These are phyloP conservation scores for Spodoptera littoralis DNA, from an alignment of 2,888 invertebrate genomes.

Conservation along the genomic window DNA sequence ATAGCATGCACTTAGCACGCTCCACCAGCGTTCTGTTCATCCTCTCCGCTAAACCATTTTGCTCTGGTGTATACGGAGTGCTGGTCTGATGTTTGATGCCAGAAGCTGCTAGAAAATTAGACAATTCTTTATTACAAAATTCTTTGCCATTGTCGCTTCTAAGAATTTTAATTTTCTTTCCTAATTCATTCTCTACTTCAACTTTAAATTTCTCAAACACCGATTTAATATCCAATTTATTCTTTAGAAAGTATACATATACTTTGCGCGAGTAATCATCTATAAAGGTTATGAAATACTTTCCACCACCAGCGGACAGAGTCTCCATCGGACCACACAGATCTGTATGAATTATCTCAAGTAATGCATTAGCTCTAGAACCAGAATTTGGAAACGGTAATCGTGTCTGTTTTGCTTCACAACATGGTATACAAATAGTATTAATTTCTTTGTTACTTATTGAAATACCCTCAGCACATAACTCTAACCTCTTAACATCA, in stretches of 20 bases:
- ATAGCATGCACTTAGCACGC: constrained; percentile 10
- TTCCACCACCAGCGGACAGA: constrained; percentile 28
- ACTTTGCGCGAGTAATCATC: constrained; percentile 9
- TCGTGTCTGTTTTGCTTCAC: too few relatives aligned
- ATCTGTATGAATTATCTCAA: constrained; percentile 57
- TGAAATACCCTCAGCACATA: too few relatives aligned
- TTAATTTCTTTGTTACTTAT: too few relatives aligned
- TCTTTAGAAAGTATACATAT: constrained; percentile 6
- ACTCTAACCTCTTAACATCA: too few relatives aligned
- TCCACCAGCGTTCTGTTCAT: constrained; percentile 13
- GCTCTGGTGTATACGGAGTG: constrained; percentile 8
- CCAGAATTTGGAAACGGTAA: too few relatives aligned
- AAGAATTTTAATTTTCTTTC: neutral
- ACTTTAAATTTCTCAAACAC: too few relatives aligned
- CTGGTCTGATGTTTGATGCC: constrained; percentile 4
- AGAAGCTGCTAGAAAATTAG: neutral
- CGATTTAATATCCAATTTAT: too few relatives aligned
- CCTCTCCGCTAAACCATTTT: constrained; percentile 5
- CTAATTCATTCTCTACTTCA: constrained; percentile 7
- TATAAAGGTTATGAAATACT: constrained; percentile 11
- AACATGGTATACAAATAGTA: too few relatives aligned
- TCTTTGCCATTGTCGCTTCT: constrained; percentile 8
- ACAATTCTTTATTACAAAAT: constrained; percentile 4
- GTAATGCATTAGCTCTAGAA: neutral
- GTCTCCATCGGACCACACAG: constrained; percentile 61